Evolutionary conservation across 2,888 invertebrate genomes (phyloP).

Genomic region (Andrena bicolor): DNA sequence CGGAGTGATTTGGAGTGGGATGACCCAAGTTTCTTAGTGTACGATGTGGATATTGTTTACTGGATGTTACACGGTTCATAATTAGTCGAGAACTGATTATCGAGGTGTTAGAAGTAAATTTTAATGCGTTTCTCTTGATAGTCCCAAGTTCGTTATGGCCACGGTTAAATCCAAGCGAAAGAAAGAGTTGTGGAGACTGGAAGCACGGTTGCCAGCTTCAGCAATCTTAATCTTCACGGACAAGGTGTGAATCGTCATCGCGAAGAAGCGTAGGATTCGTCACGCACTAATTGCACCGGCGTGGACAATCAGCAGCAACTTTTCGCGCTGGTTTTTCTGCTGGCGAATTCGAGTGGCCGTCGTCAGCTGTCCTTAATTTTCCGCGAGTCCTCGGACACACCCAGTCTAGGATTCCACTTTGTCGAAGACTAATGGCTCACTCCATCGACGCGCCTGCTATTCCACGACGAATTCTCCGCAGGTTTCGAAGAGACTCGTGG

Average conservation of each 20-base stretch:
- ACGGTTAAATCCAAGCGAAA: no score
- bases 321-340: constrained; percentile 48
- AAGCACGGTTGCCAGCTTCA: background rate
- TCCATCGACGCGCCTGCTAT: background rate
- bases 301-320: constrained; percentile 64
- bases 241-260: constrained; percentile 26
- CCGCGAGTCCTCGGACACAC: background rate
- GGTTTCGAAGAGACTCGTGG: background rate
- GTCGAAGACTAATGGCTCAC: background rate
- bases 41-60: no score
- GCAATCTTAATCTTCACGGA: background rate
- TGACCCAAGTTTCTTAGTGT: no score
- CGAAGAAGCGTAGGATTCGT: constrained; percentile 59
- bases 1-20: no score
- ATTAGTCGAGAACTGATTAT: no score
- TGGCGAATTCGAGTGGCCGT: constrained; percentile 33
- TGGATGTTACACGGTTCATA: no score
- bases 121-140: no score
- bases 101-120: no score
- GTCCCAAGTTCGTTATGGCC: no score
- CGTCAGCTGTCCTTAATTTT: constrained; percentile 24
- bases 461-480: background rate
- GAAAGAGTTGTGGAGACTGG: background rate
- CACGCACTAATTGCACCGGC: constrained; percentile 78
- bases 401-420: background rate